Conservation (phyloP, 2,888 invertebrate genomes). For the Drosophila atripex region DNA sequence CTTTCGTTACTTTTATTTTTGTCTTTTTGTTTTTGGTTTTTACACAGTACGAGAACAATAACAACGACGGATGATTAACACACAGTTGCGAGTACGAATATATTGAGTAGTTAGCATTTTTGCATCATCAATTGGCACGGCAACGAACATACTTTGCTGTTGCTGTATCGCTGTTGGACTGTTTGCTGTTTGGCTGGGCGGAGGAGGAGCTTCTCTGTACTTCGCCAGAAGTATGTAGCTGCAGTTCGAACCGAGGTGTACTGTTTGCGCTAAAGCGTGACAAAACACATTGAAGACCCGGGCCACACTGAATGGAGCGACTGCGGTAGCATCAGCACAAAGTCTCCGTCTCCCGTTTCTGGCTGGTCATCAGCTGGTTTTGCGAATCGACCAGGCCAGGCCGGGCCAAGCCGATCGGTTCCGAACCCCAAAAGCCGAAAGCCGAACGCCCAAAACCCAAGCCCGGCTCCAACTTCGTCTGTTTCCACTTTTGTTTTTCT, state of each 20-base stretch:
- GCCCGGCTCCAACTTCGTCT: constrained; percentile 34
- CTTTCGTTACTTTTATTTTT: constrained; percentile 23
- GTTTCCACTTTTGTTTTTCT: constrained; percentile 26
- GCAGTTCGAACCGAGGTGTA: constrained; percentile 48
- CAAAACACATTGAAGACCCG: constrained; percentile 84
- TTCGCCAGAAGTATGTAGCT: constrained; percentile 10
- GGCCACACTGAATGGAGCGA: constrained; percentile 83
- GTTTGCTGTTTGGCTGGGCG: constrained; percentile 23
- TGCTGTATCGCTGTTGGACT: constrained; percentile 12
- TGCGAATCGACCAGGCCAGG: constrained; percentile 33
- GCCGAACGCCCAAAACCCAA: constrained; percentile 35
- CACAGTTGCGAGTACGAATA: constrained; percentile 7
- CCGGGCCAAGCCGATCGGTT: constrained; percentile 30
- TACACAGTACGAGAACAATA: constrained; percentile 40
- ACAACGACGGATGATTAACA: constrained; percentile 21
- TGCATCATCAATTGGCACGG: constrained; percentile 52
- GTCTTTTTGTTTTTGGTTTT: constrained; percentile 26
- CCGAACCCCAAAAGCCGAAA: constrained; percentile 43
- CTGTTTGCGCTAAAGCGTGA: constrained; percentile 78
- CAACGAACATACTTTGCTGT: constrained; percentile 60
- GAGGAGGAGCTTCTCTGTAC: constrained; percentile 23
- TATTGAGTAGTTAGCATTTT: constrained; percentile 32
- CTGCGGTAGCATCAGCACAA: constrained; percentile 80
- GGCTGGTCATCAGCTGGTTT: constrained; percentile 60
- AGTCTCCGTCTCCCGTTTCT: constrained; percentile 73